Evolutionary conservation across 2,888 invertebrate species (phyloP), one percentile per base, ranked within the genome.

Genomic region (Hyles lineata): DNA sequence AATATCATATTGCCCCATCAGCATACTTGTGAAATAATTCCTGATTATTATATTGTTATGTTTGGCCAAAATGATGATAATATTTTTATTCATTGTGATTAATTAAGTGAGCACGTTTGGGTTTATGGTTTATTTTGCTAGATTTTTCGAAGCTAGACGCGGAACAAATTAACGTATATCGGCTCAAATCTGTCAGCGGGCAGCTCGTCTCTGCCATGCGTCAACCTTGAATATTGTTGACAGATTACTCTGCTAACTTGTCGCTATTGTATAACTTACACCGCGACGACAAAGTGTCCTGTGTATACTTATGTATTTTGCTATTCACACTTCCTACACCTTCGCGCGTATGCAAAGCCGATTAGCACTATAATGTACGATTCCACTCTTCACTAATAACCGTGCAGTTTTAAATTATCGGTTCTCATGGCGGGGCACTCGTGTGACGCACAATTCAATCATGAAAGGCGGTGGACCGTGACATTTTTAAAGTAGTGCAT

Each of bases 161-260:
- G 25, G 19, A 70, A 62, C 61, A 35, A 70, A 62, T 70, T 63
- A 73, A 35, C 35, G 55, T 70, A 32, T 62, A 70, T 70, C 55
- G 21, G 35, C 55, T 62, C 60, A 52, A 58, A 21, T 59, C n/a
- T 29, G 50, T 60, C 52, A n/a, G 23, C 73, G 61, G 29, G 62
- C 61, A 61, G 62, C 61, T 17, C 59, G 70, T 70, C 55, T 70
- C 50, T 59, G n/a, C 55, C 43, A 43, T 59, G 58, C 29, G 17
- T 29, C 62, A 70, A 75, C 92, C 92, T 93, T 92, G 90, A 89
- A 83, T 86, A 87, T 88, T 90, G 89, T 92, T 89, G 87, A 87
- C 90, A 90, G 88, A 90, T 90, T 89, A 87, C 84, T 84, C 79
- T 62, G 61, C 73, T 70, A 32, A 60, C 70, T 63, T 61, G 29